Base-by-base conservation (phyloP, 2,888 invertebrate genomes). In the Erpobdella octoculata region DNA sequence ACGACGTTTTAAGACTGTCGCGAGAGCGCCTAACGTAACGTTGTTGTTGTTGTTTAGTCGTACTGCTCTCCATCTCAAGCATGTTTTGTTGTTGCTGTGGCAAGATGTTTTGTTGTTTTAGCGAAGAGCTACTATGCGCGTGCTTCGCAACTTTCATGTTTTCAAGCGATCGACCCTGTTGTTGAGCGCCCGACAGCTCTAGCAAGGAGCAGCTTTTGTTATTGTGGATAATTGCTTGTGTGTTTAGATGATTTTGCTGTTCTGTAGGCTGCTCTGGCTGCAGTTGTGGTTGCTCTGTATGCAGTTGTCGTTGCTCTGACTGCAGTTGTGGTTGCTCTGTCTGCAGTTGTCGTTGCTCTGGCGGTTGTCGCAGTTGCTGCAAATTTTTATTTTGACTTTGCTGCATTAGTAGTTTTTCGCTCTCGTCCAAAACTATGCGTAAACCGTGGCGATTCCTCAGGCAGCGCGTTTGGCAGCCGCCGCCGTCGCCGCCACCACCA, bases 371-470 rank as follows among this genome's bases (percentile, higher is more conserved):
- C 78, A 80, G 81, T 80, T 72, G 80, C 79, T 2, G n/a, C n/a
- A n/a, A n/a, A n/a, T n/a, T 93, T 93, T 66, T 86, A 3, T 48
- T 48, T 3, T 21, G 53, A 53, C 53, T 12, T 53, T 53, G 53
- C 8, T 21, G 28, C 1, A 8, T 53, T 21, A 4, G 8, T 9
- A 25, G 53, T 8, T 25, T 28, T 53, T n/a, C 21, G 21, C 15
- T 53, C 21, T 53, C 21, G 4, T 53, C 53, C 21, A 53, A 1
- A 2, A 53, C 53, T n/a, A 28, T 28, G 15, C 53, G 28, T 25
- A 25, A 53, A 21, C 28, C 28, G 21, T 53, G 53, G 28, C 2
- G 21, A n/a, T n/a, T n/a, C n/a, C n/a, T n/a, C n/a, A n/a, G n/a
- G n/a, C n/a, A n/a, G n/a, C n/a, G n/a, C n/a, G n/a, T n/a, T n/a